Evolutionary conservation across 1,140 invertebrate species (phyloP).

Genomic region (Macrobrachium nipponense): DNA sequence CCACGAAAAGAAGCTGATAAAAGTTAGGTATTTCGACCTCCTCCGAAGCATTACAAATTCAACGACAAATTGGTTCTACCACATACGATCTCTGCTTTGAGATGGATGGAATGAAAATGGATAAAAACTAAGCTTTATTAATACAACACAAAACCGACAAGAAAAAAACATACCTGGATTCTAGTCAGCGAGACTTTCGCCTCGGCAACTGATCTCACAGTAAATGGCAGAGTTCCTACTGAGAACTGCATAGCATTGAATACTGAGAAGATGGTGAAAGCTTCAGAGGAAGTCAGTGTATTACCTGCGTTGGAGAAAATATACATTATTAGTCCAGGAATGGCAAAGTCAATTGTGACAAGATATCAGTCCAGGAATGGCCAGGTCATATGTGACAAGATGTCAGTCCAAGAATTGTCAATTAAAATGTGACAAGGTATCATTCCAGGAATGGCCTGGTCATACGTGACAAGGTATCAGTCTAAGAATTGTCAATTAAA

Average conservation of each 20-base stretch:
- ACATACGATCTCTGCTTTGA: no score
- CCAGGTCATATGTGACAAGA: no score
- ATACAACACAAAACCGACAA: no score
- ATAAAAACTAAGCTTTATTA: no score
- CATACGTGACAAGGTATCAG: no score
- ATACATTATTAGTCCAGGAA: background rate
- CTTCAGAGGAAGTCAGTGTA: conserved; percentile 49
- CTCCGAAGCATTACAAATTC: background rate
- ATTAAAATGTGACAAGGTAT: no score
- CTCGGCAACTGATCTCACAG: conserved; percentile 60
- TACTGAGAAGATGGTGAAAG: conserved; percentile 64
- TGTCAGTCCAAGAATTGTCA: no score
- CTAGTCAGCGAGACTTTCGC: conserved; percentile 54
- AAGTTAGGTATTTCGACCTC: background rate
- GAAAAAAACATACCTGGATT: conserved; percentile 53
- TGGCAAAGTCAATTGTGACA: no score
- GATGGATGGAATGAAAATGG: no score
- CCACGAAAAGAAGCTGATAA: background rate
- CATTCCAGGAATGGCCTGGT: no score
- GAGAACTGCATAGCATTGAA: conserved; percentile 64
- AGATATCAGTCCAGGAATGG: no score
- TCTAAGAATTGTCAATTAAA: no score
- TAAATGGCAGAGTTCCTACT: conserved; percentile 62
- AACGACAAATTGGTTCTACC: background rate
- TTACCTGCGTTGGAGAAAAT: conserved; percentile 34